Evolutionary conservation across 2,888 invertebrate species (phyloP), one percentile per base, ranked within the genome.

Genomic region (Ligdia adustata): DNA sequence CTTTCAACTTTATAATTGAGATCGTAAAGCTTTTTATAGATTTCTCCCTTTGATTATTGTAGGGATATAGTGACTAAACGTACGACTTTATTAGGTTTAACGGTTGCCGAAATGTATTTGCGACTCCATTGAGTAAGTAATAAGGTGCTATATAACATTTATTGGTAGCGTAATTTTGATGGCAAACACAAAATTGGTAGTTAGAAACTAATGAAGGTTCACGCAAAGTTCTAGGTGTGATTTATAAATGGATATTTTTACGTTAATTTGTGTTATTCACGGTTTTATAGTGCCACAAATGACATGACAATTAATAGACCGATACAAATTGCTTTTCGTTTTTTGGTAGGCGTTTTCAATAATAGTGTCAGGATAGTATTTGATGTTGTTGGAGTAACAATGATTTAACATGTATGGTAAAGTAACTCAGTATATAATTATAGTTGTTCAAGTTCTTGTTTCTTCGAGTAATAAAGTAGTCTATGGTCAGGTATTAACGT

Each of bases 221-320:
- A 68, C 69, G 66, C 65, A 27, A 65, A 43, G 59, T 44, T 41
- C 40, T 42, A 55, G 62, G 64, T 62, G 64, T 65, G 70, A 69
- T 69, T 71, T 64, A 72, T 64, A 60, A 58, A 62, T 55, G 52
- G 52, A 47, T 43, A 52, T 60, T 63, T 60, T 58, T 45, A 51
- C 56, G 40, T 56, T 60, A 63, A 67, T 70, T 63, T 27, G 54
- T 53, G 60, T 62, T 60, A 62, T 64, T 61, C 50, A 61, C 51
- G 47, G 49, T 32, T 59, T 64, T 68, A 71, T 72, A 72, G 62
- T 62, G 62, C 60, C 37, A 42, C 52, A 65, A 71, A 69, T 69
- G 65, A 64, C 60, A 64, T 39, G 62, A 57, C 62, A 62, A 72
- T 66, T 62, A 62, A 58, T 60, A 55, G 49, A 39, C 32, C 14